A percentile compares a stretch with the other conserved stretches of the same genome.
phyloP scores from a whole-genome alignment of 1,140 invertebrate genomes.

The Drosophila hydei region DNA sequence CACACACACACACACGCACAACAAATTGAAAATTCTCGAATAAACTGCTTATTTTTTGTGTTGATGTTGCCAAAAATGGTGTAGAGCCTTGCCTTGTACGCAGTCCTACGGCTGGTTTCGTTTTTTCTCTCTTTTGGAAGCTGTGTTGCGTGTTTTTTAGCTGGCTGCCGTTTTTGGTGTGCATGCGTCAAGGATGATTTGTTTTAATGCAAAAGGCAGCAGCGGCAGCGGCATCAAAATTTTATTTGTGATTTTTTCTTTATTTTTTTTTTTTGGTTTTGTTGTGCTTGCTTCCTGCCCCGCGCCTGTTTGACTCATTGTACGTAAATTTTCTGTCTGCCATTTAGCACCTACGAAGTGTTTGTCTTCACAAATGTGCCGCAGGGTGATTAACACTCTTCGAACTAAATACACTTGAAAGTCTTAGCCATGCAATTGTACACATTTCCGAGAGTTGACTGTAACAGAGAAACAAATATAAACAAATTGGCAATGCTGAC shows the following conservation, averaged over 20 bases:
- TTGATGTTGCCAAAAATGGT: constrained; percentile 77
- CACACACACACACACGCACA: background rate
- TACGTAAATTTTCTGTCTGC: background rate
- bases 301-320: constrained; percentile 9
- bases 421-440: constrained; percentile 32
- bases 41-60: constrained; percentile 36
- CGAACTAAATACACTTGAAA: constrained; percentile 5
- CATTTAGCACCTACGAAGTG: constrained; percentile 35
- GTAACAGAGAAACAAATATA: constrained; percentile 22
- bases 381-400: constrained; percentile 14
- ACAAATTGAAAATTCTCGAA: constrained; percentile 74
- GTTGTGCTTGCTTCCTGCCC: background rate
- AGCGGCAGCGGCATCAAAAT: constrained; percentile 6
- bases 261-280: background rate
- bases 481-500: constrained; percentile 46
- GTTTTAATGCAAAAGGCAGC: constrained; percentile 61
- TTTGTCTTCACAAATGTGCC: constrained; percentile 11
- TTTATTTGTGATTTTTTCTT: background rate
- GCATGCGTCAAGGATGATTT: constrained; percentile 80
- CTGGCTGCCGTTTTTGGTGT: constrained; percentile 75
- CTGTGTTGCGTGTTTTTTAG: constrained; percentile 3
- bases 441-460: background rate
- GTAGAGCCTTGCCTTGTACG: constrained; percentile 76
- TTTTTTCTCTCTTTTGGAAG: constrained; percentile 27
- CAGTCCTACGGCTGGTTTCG: constrained; percentile 71